Evolutionary conservation across 1,140 invertebrate genomes (phyloP), one percentile per base, ranked within the genome.

Genomic region (Drosophila asahinai): DNA sequence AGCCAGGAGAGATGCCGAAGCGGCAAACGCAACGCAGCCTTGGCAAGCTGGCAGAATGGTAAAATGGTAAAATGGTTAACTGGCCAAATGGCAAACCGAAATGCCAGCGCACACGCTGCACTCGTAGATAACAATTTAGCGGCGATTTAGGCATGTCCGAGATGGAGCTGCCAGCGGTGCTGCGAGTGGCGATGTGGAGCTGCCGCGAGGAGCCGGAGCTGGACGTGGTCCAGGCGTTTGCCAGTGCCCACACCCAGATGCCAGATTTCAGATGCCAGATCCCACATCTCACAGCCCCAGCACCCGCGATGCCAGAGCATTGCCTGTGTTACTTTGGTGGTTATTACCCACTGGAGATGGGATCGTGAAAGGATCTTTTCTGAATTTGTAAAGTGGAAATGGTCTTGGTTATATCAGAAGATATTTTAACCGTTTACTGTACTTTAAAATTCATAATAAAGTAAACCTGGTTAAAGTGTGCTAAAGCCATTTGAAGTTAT

Each of bases 71-170:
- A 72, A 33, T 72, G 66, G 52, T 25, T 27, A 51, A 72, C 33
- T 72, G 70, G 55, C 67, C 70, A 43, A 73, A 73, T 73, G 55
- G 71, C 71, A 68, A 71, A 71, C 70, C 68, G 47, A 80, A 84
- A 90, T 86, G 86, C 86, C 86, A 76, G 78, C 86, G 75, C 84
- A 89, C 77, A 89, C 78, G 78, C 86, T 73, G 86, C 84, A 90
- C 86, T 90, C 86, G 83, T 90, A 91, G 86, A 91, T 90, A 90
- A 90, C 86, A 90, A 90, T 90, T 90, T 90, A 86, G 86, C 76
- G 63, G 86, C 86, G 86, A 90, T 90, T 90, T 91, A 90, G 86
- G 81, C 86, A 90, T 81, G 81, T 90, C 81, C 80, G 82, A 80
- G 70, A 51, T 61, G 61, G 45, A 77, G 48, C 62, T 68, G 66